phyloP scores from a whole-genome alignment of 2,888 invertebrate species.

The Zhengitettix transpicula region DNA sequence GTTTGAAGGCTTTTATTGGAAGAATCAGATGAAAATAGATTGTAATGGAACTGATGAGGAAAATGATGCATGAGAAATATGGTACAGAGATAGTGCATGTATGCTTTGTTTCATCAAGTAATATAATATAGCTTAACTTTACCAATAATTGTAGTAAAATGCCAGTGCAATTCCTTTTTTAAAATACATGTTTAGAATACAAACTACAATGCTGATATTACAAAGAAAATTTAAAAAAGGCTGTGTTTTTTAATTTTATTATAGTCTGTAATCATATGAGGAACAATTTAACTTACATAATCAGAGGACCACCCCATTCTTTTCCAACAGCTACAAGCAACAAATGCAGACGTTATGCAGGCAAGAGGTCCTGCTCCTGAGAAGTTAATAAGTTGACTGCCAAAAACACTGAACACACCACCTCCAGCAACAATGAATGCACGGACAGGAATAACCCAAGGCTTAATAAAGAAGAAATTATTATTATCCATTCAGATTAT shows the following conservation, averaged over 20 bases:
- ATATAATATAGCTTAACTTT: not conserved
- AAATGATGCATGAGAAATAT: too few relatives aligned
- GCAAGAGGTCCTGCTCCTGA: conserved; percentile 45
- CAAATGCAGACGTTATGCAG: conserved; percentile 36
- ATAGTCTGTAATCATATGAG: not conserved
- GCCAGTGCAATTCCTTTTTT: not conserved
- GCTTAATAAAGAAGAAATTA: conserved; percentile 1
- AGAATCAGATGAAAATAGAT: too few relatives aligned
- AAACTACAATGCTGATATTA: not conserved
- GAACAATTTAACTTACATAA: conserved; percentile 1
- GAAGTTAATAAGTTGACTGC: conserved; percentile 38
- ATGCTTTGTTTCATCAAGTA: not conserved
- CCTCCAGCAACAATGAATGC: conserved; percentile 39
- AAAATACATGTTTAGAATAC: not conserved
- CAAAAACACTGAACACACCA: conserved; percentile 45
- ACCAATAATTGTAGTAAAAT: too few relatives aligned
- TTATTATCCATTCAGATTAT: not conserved
- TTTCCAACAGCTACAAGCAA: conserved; percentile 36
- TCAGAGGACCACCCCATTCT: conserved; percentile 19
- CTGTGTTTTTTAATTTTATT: not conserved
- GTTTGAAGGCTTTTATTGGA: too few relatives aligned
- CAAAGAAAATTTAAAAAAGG: not conserved
- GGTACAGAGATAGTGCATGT: too few relatives aligned
- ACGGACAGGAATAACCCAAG: conserved; percentile 17
- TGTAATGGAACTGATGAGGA: too few relatives aligned